Evolutionary conservation across 1,140 invertebrate species (phyloP).

Genomic region (Helicorthomorpha holstii): DNA sequence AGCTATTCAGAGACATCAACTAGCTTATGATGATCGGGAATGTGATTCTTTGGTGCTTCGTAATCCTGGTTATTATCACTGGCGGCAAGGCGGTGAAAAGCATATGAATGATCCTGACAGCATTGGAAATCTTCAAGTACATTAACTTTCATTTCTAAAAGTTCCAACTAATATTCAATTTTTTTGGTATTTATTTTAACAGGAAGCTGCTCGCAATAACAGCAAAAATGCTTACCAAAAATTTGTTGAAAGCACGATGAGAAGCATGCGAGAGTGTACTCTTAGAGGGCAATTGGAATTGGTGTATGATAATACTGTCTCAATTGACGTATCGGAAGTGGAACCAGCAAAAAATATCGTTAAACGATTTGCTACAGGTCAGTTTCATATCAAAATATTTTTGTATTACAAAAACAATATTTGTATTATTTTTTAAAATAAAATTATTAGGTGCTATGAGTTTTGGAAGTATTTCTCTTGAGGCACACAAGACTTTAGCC

Average conservation of each 20-base stretch:
- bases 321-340: conserved; percentile 68
- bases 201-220: conserved; percentile 71
- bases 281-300: conserved; percentile 83
- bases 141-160: too few species aligned
- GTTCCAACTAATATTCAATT: too few species aligned
- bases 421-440: not conserved
- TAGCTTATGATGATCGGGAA: conserved; percentile 51
- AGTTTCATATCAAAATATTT: not conserved
- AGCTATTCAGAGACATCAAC: conserved; percentile 60
- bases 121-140: conserved; percentile 74
- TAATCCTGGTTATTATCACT: conserved; percentile 90
- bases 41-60: conserved; percentile 59
- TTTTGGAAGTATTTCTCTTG: conserved; percentile 80
- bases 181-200: conserved; percentile 9
- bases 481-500: conserved; percentile 86
- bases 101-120: conserved; percentile 93
- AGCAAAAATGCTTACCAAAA: conserved; percentile 67
- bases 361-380: conserved; percentile 60
- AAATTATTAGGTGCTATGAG: conserved; percentile 57
- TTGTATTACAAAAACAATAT: too few species aligned
- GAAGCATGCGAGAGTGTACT: conserved; percentile 72
- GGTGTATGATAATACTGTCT: conserved; percentile 45
- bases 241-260: conserved; percentile 70
- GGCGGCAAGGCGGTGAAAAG: conserved; percentile 90
- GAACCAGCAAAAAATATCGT: conserved; percentile 86